Conservation (phyloP, 2,113 vertebrate genomes). For the Rhegmatorhina hoffmannsi region DNA sequence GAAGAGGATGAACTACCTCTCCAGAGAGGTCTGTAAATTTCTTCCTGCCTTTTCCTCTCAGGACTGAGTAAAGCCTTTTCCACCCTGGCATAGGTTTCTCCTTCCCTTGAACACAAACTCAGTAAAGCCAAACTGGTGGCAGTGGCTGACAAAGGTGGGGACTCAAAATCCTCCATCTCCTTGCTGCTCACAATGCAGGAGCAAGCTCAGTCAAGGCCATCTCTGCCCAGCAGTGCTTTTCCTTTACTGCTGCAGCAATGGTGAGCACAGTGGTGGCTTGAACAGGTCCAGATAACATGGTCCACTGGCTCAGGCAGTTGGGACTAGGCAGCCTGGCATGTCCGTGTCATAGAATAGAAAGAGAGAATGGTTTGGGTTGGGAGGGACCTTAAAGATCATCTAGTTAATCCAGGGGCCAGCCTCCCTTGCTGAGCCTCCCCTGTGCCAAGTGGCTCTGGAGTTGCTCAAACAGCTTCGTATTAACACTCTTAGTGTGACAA, state of each 20-base stretch:
- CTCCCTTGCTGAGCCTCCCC: not conserved
- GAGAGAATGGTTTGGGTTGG: not conserved
- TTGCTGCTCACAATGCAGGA: accelerated
- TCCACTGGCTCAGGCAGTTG: not conserved
- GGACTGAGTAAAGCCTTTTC: not conserved
- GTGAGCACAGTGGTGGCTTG: not conserved
- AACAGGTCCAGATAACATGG: not conserved
- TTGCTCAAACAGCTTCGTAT: not conserved
- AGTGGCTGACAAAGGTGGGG: not conserved
- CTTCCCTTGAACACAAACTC: not conserved
- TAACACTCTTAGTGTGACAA: not conserved
- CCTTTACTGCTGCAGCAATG: not conserved
- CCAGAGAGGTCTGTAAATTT: not conserved
- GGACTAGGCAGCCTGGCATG: not conserved
- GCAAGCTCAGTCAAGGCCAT: not conserved
- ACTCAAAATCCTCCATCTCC: not conserved
- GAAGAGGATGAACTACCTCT: not conserved
- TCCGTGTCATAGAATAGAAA: not conserved
- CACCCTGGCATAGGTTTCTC: not conserved
- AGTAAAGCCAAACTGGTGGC: not conserved
- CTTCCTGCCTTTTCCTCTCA: not conserved
- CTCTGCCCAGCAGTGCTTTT: not conserved
- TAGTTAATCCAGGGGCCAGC: not conserved
- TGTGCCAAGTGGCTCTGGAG: not conserved
- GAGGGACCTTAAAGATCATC: not conserved